Percentiles rank a stretch among this genome's conserved stretches.
Conservation (phyloP, 2,113 vertebrate species). For the Emydura subglobosa region DNA sequence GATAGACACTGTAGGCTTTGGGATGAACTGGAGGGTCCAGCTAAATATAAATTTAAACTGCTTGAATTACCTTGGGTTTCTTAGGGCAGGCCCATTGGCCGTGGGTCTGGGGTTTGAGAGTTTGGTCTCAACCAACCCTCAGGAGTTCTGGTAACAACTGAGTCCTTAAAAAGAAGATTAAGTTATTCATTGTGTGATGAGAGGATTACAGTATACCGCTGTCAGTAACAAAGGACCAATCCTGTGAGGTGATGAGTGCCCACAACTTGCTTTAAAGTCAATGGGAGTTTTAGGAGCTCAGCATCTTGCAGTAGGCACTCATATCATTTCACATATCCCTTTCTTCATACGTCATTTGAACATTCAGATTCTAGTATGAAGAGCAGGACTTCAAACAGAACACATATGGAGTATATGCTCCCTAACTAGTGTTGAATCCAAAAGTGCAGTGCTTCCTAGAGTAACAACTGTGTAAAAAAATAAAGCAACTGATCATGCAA, state of each 20-base stretch:
- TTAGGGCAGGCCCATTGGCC: too few species aligned
- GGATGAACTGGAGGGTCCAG: too few species aligned
- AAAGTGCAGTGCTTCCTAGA: background rate
- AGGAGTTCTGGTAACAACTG: too few species aligned
- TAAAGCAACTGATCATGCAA: accelerated
- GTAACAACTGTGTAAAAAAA: background rate
- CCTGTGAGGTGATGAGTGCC: background rate
- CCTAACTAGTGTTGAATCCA: background rate
- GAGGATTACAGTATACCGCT: background rate
- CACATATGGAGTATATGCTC: background rate
- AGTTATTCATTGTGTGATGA: accelerated
- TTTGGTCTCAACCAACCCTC: too few species aligned
- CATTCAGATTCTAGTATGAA: background rate
- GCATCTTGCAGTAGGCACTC: background rate
- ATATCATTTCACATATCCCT: background rate
- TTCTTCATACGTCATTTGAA: background rate
- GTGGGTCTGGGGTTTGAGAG: too few species aligned
- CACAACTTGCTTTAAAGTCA: background rate
- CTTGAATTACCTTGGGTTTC: too few species aligned
- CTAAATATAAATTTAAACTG: too few species aligned
- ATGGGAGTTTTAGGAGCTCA: background rate
- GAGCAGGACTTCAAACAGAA: background rate
- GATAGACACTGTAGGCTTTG: too few species aligned
- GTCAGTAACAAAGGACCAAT: background rate
- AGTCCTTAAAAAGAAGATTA: background rate